Base-by-base conservation (phyloP, 2,113 vertebrate genomes). In the Seriola rivoliana region DNA sequence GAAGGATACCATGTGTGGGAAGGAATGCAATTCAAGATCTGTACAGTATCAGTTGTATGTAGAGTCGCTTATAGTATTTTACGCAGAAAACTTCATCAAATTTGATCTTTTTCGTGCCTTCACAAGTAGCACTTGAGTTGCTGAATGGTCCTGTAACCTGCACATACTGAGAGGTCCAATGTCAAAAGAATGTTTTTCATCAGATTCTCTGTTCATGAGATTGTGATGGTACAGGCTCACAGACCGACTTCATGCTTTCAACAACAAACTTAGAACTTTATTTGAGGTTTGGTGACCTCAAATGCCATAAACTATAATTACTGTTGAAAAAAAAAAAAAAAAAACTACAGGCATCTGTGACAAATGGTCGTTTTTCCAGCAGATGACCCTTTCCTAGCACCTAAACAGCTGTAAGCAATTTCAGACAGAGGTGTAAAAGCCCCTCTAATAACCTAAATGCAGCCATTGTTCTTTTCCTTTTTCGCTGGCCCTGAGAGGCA, bases 341-440 rank as follows among this genome's bases (percentile, higher is more conserved):
- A 44, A 69, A 62, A 19, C 8, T 63, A 60, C 58, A 40, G 29
- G 23, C 62, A 78, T 59, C 58, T 75, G 54, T 36, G 62, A 74
- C 36, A 65, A 58, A 69, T 77, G 54, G 29, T 63, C 65, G 71
- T 74, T 71, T 75, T 74, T 36, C 60, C 60, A 82, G 52, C 34
- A 5, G 46, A 16, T 74, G 68, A 87, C 58, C 75, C 40, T 54
- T 58, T 29, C 21, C 23, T 10, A 36, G 42, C 60, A 46, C 40
- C 68, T n/a, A 67, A 52, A 58, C 68, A 80, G 74, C 78, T 62
- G 74, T 38, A 42, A 50, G 58, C n/a, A 32, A 40, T 42, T 54
- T 69, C 54, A 62, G 71, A 44, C n/a, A 63, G 52, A 75, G 21
- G 29, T 52, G 4, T 44, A 29, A 65, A 87, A 78, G 4, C 1